Conservation (phyloP, 2,888 invertebrate genomes). For the Aphodius granarius region DNA sequence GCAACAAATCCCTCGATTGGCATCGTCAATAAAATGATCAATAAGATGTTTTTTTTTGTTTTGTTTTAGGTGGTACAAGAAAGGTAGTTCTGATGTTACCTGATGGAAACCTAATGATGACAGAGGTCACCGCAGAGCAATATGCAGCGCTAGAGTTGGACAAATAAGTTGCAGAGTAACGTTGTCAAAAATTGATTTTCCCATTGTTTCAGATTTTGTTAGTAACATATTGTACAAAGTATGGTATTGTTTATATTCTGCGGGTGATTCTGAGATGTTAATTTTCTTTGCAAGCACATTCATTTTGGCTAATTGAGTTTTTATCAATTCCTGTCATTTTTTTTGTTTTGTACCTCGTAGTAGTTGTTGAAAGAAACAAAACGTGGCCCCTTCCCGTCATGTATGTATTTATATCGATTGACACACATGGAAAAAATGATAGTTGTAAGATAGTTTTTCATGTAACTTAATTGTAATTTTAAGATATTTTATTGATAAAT, state of each 20-base stretch:
- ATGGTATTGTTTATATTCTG: background rate
- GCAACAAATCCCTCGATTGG: no score
- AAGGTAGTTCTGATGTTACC: slow-evolving; percentile 82
- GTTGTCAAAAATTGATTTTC: slow-evolving; percentile 5
- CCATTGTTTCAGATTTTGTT: slow-evolving; percentile 19
- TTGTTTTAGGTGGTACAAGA: slow-evolving; percentile 72
- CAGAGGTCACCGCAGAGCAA: slow-evolving; percentile 84
- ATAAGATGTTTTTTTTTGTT: slow-evolving; percentile 14
- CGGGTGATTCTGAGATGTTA: background rate
- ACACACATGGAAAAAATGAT: slow-evolving; percentile 11
- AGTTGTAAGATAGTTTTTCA: slow-evolving; percentile 29
- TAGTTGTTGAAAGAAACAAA: background rate
- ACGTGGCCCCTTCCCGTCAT: slow-evolving; percentile 14
- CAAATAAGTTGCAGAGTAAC: slow-evolving; percentile 37
- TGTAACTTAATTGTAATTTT: slow-evolving; percentile 28
- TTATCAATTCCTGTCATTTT: slow-evolving; percentile 8
- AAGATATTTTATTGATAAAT: slow-evolving; percentile 29
- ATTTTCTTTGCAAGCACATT: slow-evolving; percentile 16
- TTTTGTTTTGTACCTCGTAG: slow-evolving; percentile 19
- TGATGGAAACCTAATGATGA: slow-evolving; percentile 85
- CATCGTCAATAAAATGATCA: no score
- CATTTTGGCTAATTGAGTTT: background rate
- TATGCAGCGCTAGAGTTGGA: slow-evolving; percentile 64
- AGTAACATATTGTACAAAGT: slow-evolving; percentile 13
- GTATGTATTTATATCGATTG: slow-evolving; percentile 25